Percentiles rank a stretch among this genome's conserved stretches.
These are phyloP conservation scores for Protophormia terraenovae DNA, from an alignment of 2,888 invertebrate species.

Conservation along the genomic window DNA sequence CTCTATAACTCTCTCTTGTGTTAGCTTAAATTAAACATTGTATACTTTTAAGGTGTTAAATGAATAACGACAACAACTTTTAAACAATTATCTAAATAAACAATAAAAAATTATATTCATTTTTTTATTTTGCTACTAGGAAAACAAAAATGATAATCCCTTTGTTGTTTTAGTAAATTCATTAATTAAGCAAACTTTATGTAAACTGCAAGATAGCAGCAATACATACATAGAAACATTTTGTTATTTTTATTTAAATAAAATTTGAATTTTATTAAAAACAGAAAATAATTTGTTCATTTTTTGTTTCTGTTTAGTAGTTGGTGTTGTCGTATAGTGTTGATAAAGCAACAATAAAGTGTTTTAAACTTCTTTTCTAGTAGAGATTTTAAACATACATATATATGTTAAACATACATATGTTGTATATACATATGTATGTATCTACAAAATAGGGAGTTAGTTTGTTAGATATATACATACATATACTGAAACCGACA, in stretches of 20 bases:
- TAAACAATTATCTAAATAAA: constrained; percentile 33
- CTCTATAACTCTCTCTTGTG: not conserved
- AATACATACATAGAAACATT: not conserved
- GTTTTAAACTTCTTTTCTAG: constrained; percentile 15
- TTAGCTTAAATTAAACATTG: constrained; percentile 5
- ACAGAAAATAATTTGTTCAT: constrained; percentile 4
- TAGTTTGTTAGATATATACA: no score
- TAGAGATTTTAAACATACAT: not conserved
- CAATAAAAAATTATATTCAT: constrained; percentile 1
- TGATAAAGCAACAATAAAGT: constrained; percentile 25
- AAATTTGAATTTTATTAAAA: constrained; percentile 51
- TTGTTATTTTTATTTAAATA: constrained; percentile 41
- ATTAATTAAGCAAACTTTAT: constrained; percentile 60
- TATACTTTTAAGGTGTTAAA: constrained; percentile 50
- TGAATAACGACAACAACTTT: constrained; percentile 30
- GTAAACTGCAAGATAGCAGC: constrained; percentile 31
- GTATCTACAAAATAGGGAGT: not conserved
- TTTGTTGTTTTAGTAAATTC: constrained; percentile 40
- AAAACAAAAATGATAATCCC: constrained; percentile 14
- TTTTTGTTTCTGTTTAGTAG: constrained; percentile 13
- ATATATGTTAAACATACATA: not conserved
- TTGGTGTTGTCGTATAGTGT: not conserved
- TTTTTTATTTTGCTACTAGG: not conserved
- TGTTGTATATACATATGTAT: no score
- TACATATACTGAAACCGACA: not conserved